A percentile compares a stretch with the other conserved stretches of the same genome.
phyloP scores from a whole-genome alignment of 2,113 vertebrate genomes.

The Thomomys bottae region DNA sequence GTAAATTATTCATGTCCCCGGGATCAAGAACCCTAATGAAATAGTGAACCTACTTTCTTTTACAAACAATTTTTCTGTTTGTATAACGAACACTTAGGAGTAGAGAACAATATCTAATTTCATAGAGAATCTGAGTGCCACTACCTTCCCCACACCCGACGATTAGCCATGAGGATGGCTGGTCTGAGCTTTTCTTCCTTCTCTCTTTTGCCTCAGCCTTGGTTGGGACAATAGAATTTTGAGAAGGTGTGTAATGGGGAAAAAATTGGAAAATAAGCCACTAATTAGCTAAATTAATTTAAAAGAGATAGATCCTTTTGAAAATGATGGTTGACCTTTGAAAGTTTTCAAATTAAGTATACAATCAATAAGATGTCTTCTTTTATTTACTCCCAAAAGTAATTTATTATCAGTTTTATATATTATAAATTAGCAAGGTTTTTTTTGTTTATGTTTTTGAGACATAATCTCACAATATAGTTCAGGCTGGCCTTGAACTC shows the following conservation, averaged over 20 bases:
- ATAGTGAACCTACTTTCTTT: background rate
- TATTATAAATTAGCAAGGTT: background rate
- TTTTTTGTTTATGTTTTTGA: no score
- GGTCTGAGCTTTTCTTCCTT: background rate
- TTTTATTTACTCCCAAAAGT: slow-evolving; percentile 35
- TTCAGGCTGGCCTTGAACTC: no score
- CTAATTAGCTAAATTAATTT: background rate
- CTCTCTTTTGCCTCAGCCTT: slow-evolving; percentile 13
- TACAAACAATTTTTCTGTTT: background rate
- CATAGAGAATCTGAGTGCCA: background rate
- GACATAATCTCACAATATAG: no score
- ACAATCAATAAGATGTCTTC: background rate
- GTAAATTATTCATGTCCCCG: background rate
- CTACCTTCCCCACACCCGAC: background rate
- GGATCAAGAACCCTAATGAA: background rate
- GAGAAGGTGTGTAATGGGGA: background rate
- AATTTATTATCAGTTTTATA: slow-evolving; percentile 40
- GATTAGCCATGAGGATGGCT: background rate
- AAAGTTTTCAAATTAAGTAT: slow-evolving; percentile 8
- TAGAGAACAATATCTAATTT: slow-evolving; percentile 35
- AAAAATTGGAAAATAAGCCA: background rate
- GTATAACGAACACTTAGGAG: background rate
- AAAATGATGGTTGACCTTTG: background rate
- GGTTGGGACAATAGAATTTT: slow-evolving; percentile 4
- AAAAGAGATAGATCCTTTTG: slow-evolving; percentile 13